phyloP scores from a whole-genome alignment of 2,797 vertebrate species.

The Enteromius anoplus region DNA sequence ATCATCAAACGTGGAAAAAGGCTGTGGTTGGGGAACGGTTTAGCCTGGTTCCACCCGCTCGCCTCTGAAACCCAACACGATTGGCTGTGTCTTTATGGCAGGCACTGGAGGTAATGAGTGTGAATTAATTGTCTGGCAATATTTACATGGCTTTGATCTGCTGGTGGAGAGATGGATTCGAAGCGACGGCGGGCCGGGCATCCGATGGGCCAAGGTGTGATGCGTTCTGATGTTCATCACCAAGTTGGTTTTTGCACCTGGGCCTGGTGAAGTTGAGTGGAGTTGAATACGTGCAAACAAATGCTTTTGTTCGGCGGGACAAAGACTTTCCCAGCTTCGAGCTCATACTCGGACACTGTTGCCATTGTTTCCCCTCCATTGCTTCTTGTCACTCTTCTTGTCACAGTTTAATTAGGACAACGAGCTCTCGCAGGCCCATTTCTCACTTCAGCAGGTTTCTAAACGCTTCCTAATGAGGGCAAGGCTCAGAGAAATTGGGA shows the following conservation, averaged over 20 bases:
- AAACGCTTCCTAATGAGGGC: constrained; percentile 90
- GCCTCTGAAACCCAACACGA: constrained; percentile 34
- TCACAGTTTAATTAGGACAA: constrained; percentile 97
- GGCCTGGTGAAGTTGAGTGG: constrained; percentile 84
- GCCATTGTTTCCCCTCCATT: constrained; percentile 88
- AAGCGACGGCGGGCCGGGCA: constrained; percentile 63
- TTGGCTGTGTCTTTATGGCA: constrained; percentile 57
- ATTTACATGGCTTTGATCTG: constrained; percentile 76
- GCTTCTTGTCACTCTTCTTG: constrained; percentile 92
- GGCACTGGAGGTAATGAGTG: constrained; percentile 68
- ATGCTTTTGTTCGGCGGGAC: constrained; percentile 87
- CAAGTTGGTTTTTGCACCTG: constrained; percentile 85
- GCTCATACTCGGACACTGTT: constrained; percentile 83
- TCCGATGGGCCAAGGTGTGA: constrained; percentile 75
- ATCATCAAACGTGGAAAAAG: background rate
- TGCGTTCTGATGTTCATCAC: constrained; percentile 68
- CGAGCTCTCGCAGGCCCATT: constrained; percentile 87
- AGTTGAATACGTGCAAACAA: constrained; percentile 90
- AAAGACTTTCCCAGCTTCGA: constrained; percentile 81
- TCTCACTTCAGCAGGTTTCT: constrained; percentile 94
- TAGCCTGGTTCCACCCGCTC: constrained; percentile 5
- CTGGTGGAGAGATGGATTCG: constrained; percentile 58
- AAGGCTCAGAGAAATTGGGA: constrained; percentile 5
- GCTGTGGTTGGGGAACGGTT: background rate
- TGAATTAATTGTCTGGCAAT: constrained; percentile 67